Evolutionary conservation across 2,797 vertebrate species (phyloP).

Genomic region (Molossus molossus): DNA sequence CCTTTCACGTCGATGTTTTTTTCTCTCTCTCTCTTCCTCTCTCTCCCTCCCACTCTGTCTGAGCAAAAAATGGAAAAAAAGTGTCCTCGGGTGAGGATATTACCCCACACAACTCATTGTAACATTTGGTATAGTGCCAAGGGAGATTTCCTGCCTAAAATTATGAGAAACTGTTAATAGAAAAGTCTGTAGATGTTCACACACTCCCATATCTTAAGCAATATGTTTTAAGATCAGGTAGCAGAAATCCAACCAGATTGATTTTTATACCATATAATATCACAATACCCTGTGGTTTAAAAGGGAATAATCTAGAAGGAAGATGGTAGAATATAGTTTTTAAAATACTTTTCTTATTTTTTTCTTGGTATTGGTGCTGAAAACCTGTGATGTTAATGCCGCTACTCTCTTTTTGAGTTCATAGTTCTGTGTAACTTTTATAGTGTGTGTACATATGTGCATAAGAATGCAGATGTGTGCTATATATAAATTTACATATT

Average conservation of each 20-base stretch:
- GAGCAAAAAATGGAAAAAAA: too few relatives aligned
- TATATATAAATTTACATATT: background rate
- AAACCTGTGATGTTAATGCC: background rate
- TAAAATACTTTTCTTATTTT: background rate
- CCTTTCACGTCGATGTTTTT: too few relatives aligned
- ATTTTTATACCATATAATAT: background rate
- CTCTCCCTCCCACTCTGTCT: too few relatives aligned
- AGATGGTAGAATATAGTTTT: background rate
- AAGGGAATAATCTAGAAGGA: background rate
- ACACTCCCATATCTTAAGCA: background rate
- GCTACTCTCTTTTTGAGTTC: background rate
- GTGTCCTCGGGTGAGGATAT: too few relatives aligned
- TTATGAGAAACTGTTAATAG: background rate
- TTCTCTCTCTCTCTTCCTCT: too few relatives aligned
- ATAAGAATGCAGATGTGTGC: background rate
- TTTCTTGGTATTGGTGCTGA: background rate
- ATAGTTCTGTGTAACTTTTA: background rate
- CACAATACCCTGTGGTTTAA: background rate
- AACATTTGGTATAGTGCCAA: background rate
- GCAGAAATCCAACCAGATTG: background rate
- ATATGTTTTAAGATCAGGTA: background rate
- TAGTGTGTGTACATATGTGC: background rate
- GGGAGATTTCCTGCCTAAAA: background rate
- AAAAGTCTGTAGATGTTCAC: background rate
- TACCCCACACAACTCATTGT: background rate